A percentile compares a stretch with the other conserved stretches of the same genome.
Evolutionary conservation across 1,140 invertebrate species (phyloP).

Genomic region (Pollicipes pollicipes): DNA sequence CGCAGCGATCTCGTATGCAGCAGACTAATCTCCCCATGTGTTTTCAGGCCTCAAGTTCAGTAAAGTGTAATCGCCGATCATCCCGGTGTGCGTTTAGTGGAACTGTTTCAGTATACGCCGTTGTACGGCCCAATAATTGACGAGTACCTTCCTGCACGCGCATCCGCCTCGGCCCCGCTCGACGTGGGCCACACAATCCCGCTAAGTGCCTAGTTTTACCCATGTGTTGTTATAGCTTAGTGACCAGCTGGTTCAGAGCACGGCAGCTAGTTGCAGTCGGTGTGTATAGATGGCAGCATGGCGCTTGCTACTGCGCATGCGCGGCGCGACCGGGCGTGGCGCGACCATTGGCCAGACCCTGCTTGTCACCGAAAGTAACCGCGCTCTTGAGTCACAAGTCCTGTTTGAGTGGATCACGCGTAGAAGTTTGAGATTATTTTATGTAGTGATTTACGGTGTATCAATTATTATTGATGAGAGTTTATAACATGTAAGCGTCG

Average conservation of each 20-base stretch:
- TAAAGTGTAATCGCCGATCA: constrained; percentile 15
- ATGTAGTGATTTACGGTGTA: not conserved
- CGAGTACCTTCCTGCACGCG: not conserved
- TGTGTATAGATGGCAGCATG: not conserved
- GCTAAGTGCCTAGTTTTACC: not conserved
- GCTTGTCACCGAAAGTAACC: not conserved
- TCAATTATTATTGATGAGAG: not conserved
- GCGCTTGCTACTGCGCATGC: not conserved
- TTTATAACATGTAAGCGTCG: not conserved
- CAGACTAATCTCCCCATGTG: not conserved
- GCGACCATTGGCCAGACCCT: no score
- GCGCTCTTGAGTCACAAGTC: not conserved
- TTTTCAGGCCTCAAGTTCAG: constrained; percentile 19
- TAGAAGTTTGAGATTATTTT: not conserved
- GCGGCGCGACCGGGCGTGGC: not conserved
- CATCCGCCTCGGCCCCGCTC: not conserved
- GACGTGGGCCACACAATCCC: no score
- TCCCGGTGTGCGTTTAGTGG: not conserved
- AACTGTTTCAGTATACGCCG: not conserved
- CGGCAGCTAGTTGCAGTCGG: not conserved
- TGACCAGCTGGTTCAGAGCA: not conserved
- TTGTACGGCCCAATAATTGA: not conserved
- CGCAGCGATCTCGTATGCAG: no score
- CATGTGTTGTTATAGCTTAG: not conserved
- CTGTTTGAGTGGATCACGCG: not conserved